A percentile compares a stretch with the other conserved stretches of the same genome.
phyloP scores from a whole-genome alignment of 1,140 invertebrate genomes.

The Drosophila insularis region DNA sequence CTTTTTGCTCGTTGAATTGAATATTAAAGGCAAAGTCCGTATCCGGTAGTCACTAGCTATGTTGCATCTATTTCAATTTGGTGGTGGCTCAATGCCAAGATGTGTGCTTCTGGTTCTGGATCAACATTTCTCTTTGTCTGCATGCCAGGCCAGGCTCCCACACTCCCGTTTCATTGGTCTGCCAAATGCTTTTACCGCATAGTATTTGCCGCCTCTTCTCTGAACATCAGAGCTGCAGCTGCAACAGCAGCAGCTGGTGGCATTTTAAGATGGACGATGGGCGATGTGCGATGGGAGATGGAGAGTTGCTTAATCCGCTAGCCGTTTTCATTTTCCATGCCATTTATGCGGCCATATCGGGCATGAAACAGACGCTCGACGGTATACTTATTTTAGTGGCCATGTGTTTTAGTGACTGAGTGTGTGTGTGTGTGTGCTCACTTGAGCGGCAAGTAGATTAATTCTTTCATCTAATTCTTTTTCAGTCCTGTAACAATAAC shows the following conservation, averaged over 20 bases:
- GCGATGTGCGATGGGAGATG: neutral
- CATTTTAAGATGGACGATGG: neutral
- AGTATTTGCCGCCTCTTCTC: conserved; percentile 5
- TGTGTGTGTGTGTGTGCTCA: conserved; percentile 33
- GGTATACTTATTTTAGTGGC: conserved; percentile 13
- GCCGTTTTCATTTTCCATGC: conserved; percentile 65
- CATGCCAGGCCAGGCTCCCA: conserved; percentile 46
- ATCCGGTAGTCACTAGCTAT: conserved; percentile 27
- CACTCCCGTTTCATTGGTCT: neutral
- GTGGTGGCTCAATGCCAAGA: conserved; percentile 66
- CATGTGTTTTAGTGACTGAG: conserved; percentile 64
- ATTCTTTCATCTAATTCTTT: conserved; percentile 14
- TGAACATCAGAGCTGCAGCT: conserved; percentile 12
- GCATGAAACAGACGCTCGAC: conserved; percentile 21
- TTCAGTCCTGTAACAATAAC: neutral
- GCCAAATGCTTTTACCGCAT: conserved; percentile 43
- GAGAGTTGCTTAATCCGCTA: conserved; percentile 60
- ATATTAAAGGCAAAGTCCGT: conserved; percentile 55
- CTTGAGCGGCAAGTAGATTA: conserved; percentile 61
- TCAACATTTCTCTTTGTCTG: conserved; percentile 74
- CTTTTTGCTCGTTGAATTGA: conserved; percentile 57
- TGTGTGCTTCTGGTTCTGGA: conserved; percentile 45
- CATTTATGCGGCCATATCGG: conserved; percentile 64
- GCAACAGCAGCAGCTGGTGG: conserved; percentile 31
- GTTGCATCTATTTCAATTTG: conserved; percentile 59